Evolutionary conservation across 2,797 vertebrate genomes (phyloP), one percentile per base, ranked within the genome.

Genomic region (Sphenodon punctatus): DNA sequence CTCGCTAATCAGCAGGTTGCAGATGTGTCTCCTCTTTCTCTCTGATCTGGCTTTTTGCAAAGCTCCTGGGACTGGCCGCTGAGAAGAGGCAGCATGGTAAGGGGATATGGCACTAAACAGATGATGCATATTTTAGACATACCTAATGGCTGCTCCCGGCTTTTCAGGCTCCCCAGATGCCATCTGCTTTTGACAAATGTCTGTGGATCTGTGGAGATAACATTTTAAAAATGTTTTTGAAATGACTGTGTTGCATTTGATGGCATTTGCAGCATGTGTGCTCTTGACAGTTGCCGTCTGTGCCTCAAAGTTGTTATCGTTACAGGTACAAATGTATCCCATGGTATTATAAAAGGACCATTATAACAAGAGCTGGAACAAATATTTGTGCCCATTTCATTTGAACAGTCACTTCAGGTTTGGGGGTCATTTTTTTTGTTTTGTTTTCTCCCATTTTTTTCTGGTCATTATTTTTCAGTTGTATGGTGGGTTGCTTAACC

Each of bases 181-280:
- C 91, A 92, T 91, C 90, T 94, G 90, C 88, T 87, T 75, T 76
- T 75, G 85, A 92, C 93, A 94, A 86, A 92, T 92, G 91, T 86
- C 82, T 88, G 75, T 68, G 80, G 80, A 67, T 87, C 78, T 61
- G 70, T 58, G 51, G 65, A 48, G 65, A 80, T 75, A 75, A 86
- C 76, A 89, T 90, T 88, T 88, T 53, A 16, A 66, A 90, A 90
- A 85, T 85, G 83, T 87, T 87, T 92, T 92, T 93, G 86, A 93
- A 94, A 91, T 60, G 39, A 32, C 77, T 86, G 76, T 65, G 69
- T 86, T 63, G 39, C 66, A 45, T 85, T 51, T 67, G 55, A 32
- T 78, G 88, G 86, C 71, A 88, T 87, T 77, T 68, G 75, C 77
- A 88, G 85, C 70, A 16, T 27, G 60, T 85, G 85, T 84, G 63